A percentile compares a stretch with the other conserved stretches of the same genome.
These are phyloP conservation scores for Aegypius monachus DNA, from an alignment of 2,113 vertebrate species.

Conservation along the genomic window DNA sequence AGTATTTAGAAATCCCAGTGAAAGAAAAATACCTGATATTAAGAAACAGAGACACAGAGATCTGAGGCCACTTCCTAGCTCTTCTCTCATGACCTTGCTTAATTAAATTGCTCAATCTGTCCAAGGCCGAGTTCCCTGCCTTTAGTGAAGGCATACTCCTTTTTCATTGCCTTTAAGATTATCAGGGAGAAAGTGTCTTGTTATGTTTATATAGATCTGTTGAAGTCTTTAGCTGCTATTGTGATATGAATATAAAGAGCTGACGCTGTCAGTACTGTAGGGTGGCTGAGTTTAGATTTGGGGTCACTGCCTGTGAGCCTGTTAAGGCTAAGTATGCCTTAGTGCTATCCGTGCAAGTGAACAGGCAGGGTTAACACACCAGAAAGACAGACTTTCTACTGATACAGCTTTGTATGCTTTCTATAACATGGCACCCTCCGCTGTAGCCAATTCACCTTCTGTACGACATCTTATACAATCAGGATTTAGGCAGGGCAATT, in stretches of 20 bases:
- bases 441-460: slow-evolving; percentile 32
- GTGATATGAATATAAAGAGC: neutral
- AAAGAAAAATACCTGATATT: neutral
- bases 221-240: neutral
- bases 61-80: neutral
- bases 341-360: neutral
- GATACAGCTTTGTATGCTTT: neutral
- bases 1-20: neutral
- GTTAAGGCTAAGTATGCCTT: neutral
- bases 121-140: neutral
- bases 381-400: neutral
- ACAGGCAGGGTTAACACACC: neutral
- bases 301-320: neutral
- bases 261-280: neutral
- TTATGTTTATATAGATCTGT: neutral
- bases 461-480: neutral
- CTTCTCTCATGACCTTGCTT: neutral
- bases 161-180: neutral
- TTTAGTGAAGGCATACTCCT: neutral
- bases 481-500: slow-evolving; percentile 40
- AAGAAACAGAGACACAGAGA: neutral
- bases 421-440: neutral
- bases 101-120: neutral
- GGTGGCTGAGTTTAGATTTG: neutral
- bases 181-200: neutral